Evolutionary conservation across 2,113 vertebrate genomes (phyloP).

Genomic region (Barbus barbus): DNA sequence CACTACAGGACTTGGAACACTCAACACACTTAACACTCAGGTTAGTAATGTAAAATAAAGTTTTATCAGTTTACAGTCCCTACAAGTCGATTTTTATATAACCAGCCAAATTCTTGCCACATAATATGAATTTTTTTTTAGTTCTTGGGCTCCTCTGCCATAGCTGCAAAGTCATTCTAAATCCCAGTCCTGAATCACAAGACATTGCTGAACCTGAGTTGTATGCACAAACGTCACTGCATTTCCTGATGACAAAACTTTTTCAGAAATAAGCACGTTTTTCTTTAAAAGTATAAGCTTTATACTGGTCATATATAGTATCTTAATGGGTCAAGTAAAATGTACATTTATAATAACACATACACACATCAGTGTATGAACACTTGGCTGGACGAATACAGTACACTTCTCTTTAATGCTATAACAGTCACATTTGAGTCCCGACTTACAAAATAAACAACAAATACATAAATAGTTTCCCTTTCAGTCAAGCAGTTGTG

Average conservation of each 20-base stretch:
- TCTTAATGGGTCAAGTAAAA: neutral
- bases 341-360: neutral
- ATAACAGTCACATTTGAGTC: slow-evolving; percentile 69
- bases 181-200: neutral
- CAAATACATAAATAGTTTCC: slow-evolving; percentile 80
- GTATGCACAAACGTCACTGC: neutral
- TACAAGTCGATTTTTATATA: neutral
- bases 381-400: slow-evolving; percentile 28
- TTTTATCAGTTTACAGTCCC: too few species aligned
- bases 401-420: slow-evolving; percentile 64
- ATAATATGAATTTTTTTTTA: too few species aligned
- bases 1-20: neutral
- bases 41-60: too few species aligned
- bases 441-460: slow-evolving; percentile 67
- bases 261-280: neutral
- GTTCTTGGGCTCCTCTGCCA: too few species aligned
- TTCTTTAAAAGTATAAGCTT: slow-evolving; percentile 5
- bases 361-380: neutral
- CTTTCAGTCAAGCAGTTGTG: slow-evolving; percentile 66
- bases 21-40: neutral
- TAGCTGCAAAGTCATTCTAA: neutral
- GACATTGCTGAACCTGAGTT: neutral
- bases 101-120: neutral
- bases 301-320: slow-evolving; percentile 28
- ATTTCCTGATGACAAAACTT: neutral